Evolutionary conservation across 1,140 invertebrate species (phyloP).

Genomic region (Brachionus asplanchnoidis): DNA sequence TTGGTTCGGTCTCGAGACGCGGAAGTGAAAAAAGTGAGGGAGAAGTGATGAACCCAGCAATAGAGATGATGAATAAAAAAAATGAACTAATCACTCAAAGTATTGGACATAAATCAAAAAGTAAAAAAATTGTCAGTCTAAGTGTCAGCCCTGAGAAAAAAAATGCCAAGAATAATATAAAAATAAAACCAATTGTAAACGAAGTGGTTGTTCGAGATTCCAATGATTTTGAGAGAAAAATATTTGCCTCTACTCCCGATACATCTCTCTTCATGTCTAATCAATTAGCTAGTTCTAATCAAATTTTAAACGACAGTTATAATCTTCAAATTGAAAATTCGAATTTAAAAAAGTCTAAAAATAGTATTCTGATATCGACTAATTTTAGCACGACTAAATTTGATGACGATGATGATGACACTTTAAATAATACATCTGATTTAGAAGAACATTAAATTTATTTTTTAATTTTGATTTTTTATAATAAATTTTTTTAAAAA

Average conservation of each 20-base stretch:
- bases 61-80: background rate
- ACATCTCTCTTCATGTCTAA: constrained; percentile 25
- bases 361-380: background rate
- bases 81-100: background rate
- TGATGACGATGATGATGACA: constrained; percentile 18
- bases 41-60: constrained; percentile 3
- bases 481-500: background rate
- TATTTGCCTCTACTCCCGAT: constrained; percentile 27
- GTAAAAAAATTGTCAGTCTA: constrained; percentile 27
- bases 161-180: constrained; percentile 15
- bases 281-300: background rate
- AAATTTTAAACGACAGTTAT: constrained; percentile 10
- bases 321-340: background rate
- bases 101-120: background rate
- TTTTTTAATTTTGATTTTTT: background rate
- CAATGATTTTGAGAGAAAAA: constrained; percentile 40
- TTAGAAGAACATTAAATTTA: background rate
- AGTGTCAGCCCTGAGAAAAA: background rate
- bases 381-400: background rate
- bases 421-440: constrained; percentile 23
- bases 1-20: background rate
- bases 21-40: constrained; percentile 24
- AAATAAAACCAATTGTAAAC: background rate
- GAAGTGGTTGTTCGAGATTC: constrained; percentile 7
- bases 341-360: background rate